These are phyloP conservation scores for Seira sanloemensis DNA, from an alignment of 2,888 invertebrate species.

Conservation along the genomic window DNA sequence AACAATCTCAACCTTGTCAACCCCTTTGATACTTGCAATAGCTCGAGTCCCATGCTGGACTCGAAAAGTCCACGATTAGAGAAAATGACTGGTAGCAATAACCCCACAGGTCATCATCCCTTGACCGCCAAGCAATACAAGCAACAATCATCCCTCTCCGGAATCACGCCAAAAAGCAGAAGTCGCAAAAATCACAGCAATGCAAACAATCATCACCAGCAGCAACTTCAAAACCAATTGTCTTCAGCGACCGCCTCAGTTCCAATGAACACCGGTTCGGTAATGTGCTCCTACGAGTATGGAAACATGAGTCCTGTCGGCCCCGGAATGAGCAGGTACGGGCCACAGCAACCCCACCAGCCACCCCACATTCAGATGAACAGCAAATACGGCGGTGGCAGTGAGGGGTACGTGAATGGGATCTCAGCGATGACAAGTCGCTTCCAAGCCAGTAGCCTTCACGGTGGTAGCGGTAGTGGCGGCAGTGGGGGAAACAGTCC, in stretches of 20 bases:
- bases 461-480: slow-evolving; percentile 40
- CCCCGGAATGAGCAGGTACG: slow-evolving; percentile 35
- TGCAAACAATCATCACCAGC: too few relatives aligned
- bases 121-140: slow-evolving; percentile 54
- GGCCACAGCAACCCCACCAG: slow-evolving; percentile 4
- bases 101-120: slow-evolving; percentile 8
- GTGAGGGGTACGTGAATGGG: slow-evolving; percentile 55
- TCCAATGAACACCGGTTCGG: slow-evolving; percentile 38
- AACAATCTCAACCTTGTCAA: slow-evolving; percentile 80
- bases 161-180: slow-evolving; percentile 52
- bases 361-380: slow-evolving; percentile 51
- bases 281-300: slow-evolving; percentile 50
- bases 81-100: slow-evolving; percentile 49
- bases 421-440: slow-evolving; percentile 60
- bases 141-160: slow-evolving; percentile 53
- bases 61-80: slow-evolving; percentile 67
- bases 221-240: slow-evolving; percentile 41
- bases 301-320: slow-evolving; percentile 34
- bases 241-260: slow-evolving; percentile 24
- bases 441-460: slow-evolving; percentile 61
- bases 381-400: slow-evolving; percentile 53
- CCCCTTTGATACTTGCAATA: slow-evolving; percentile 76
- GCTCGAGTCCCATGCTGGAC: slow-evolving; percentile 47
- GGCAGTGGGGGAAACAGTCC: slow-evolving; percentile 51
- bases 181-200: slow-evolving; percentile 19